Evolutionary conservation across 2,113 vertebrate genomes (phyloP), one percentile per base, ranked within the genome.

Genomic region (Willisornis vidua): DNA sequence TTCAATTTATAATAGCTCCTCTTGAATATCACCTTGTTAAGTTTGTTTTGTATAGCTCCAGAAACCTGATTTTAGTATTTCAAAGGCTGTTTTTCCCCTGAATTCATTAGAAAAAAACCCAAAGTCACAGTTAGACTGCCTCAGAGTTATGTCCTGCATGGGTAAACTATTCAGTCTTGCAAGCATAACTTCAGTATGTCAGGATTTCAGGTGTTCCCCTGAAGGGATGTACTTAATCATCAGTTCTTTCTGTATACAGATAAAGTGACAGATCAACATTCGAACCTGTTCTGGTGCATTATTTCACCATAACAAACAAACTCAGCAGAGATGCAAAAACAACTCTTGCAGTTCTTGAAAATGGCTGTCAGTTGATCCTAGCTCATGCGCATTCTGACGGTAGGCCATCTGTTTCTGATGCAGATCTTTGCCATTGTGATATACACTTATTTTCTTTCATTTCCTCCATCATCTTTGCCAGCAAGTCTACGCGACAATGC

Each of bases 401-500:
- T 3, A 84, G 29, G 19, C 22, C 15, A 73, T 8, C 35, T 29
- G 39, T 10, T 51, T 48, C 52, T 55, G 15, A 7, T 49, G 39
- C 23, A 78, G 10, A 39, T 29, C 22, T 54, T 12, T 68, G 68
- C 70, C 33, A 41, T 43, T 93, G 79, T 81, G 41, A 29, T 58
- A 19, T 2, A 1, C 28, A 18, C 16, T 19, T 49, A 9, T 43
- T 72, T n/a, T 48, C 14, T 49, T 79, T 20, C 49, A 76, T 31
- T 74, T 96, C 46, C 41, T 97, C 51, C 82, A 98, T 31, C 43
- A 77, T 94, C 68, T 83, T 85, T 12, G 79, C 70, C 35, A 97
- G 28, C 29, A 48, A 26, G 46, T 97, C 88, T n/a, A 97, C 9
- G 9, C 74, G 96, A 67, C 3, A 1, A 11, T 94, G 73, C 2